Percentiles rank a stretch among this genome's conserved stretches.
These are phyloP conservation scores for Vesta saturnalis DNA, from an alignment of 2,888 invertebrate genomes.

Conservation along the genomic window DNA sequence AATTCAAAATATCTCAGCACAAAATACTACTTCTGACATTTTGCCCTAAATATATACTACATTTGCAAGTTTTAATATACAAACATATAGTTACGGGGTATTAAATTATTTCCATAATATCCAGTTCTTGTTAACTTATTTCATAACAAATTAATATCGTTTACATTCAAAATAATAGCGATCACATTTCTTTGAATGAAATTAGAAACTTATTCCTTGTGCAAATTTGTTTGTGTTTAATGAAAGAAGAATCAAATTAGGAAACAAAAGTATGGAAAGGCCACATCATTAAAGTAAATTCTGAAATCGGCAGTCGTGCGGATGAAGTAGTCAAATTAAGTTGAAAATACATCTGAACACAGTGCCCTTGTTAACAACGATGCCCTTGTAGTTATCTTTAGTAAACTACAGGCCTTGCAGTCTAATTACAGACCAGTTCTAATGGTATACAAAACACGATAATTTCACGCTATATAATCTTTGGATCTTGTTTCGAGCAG, in stretches of 20 bases:
- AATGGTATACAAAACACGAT: constrained; percentile 41
- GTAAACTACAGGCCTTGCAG: constrained; percentile 40
- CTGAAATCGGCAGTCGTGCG: constrained; percentile 36
- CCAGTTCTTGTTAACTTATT: not conserved
- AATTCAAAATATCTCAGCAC: constrained; percentile 30
- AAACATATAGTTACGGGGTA: not conserved
- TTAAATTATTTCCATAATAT: not conserved
- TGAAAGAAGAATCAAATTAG: constrained; percentile 19
- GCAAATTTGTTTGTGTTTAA: constrained; percentile 13
- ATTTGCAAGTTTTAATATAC: not conserved
- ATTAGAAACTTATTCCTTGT: not conserved
- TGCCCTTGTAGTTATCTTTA: constrained; percentile 40
- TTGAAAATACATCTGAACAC: constrained; percentile 40
- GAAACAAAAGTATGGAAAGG: constrained; percentile 22
- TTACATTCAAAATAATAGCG: too few species aligned
- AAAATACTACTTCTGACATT: constrained; percentile 22
- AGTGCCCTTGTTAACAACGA: constrained; percentile 38
- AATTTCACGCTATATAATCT: constrained; percentile 45
- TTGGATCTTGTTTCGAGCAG: constrained; percentile 45
- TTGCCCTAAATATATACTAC: constrained; percentile 18
- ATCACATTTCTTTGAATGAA: not conserved
- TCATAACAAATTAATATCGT: not conserved
- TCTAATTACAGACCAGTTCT: constrained; percentile 41
- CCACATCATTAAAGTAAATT: constrained; percentile 32
- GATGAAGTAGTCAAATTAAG: constrained; percentile 46